Evolutionary conservation across 2,113 vertebrate species (phyloP).

Genomic region (Upupa epops): DNA sequence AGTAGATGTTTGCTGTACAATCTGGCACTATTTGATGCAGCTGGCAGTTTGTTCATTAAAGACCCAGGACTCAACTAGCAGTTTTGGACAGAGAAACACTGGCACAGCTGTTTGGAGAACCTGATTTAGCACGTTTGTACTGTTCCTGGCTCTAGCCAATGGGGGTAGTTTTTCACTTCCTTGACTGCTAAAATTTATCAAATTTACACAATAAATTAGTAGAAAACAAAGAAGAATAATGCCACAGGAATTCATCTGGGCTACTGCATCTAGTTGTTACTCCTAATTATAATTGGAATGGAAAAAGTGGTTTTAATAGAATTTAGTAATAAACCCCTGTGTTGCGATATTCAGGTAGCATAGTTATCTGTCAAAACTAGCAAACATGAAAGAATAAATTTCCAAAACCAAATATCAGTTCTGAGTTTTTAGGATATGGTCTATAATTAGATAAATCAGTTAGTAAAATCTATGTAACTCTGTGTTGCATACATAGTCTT

Average conservation of each 20-base stretch:
- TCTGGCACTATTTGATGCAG: slow-evolving; percentile 14
- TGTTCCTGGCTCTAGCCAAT: slow-evolving; percentile 40
- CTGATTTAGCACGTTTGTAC: slow-evolving; percentile 40
- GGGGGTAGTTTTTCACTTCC: not conserved
- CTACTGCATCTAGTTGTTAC: not conserved
- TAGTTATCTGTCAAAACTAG: not conserved
- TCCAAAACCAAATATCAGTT: not conserved
- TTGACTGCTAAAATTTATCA: slow-evolving; percentile 49
- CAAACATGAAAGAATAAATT: not conserved
- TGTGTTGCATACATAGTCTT: not conserved
- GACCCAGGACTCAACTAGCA: slow-evolving; percentile 32
- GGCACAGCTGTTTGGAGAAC: slow-evolving; percentile 66
- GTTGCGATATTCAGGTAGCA: not conserved
- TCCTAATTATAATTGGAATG: not conserved
- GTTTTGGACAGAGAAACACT: slow-evolving; percentile 54
- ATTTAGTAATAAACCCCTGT: not conserved
- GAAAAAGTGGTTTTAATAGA: not conserved
- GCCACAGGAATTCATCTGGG: not conserved
- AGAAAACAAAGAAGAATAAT: not conserved
- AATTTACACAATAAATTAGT: slow-evolving; percentile 24
- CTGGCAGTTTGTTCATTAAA: slow-evolving; percentile 36
- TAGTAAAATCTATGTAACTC: not conserved
- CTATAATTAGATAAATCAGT: not conserved
- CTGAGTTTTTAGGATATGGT: not conserved
- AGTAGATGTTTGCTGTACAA: slow-evolving; percentile 20